Percentiles rank a stretch among this genome's conserved stretches.
Conservation (phyloP, 1,140 invertebrate genomes). For the Theocolax elegans region DNA sequence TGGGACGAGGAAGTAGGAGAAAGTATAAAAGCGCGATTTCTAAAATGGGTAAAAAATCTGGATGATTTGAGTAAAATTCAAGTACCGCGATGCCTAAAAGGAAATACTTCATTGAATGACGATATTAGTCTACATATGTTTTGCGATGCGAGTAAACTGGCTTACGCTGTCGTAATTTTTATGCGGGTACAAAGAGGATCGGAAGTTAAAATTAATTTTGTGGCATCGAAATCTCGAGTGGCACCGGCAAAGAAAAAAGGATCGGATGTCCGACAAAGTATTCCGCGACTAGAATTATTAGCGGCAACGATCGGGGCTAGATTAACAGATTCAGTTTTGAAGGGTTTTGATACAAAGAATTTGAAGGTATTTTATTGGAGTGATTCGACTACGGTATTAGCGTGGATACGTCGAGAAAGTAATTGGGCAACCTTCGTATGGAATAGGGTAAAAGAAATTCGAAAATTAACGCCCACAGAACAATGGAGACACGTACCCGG, state of each 20-base stretch:
- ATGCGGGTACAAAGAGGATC: not conserved
- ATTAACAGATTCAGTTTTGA: not conserved
- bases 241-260: too few relatives aligned
- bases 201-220: not conserved
- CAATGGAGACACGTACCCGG: too few relatives aligned
- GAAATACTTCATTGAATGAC: not conserved
- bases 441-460: too few relatives aligned
- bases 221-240: too few relatives aligned
- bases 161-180: too few relatives aligned
- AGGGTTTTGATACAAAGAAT: not conserved
- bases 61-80: not conserved
- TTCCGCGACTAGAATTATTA: too few relatives aligned
- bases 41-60: not conserved
- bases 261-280: too few relatives aligned
- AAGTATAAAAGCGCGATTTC: not conserved
- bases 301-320: not conserved
- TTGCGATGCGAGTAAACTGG: not conserved
- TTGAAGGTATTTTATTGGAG: conserved; percentile 7
- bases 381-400: conserved; percentile 25
- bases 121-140: too few relatives aligned
- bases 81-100: not conserved
- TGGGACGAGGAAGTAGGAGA: not conserved
- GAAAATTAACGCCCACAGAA: not conserved
- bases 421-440: too few relatives aligned
- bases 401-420: too few relatives aligned